These are phyloP conservation scores for Petrolisthes cinctipes DNA, from an alignment of 2,888 invertebrate species.

Conservation along the genomic window DNA sequence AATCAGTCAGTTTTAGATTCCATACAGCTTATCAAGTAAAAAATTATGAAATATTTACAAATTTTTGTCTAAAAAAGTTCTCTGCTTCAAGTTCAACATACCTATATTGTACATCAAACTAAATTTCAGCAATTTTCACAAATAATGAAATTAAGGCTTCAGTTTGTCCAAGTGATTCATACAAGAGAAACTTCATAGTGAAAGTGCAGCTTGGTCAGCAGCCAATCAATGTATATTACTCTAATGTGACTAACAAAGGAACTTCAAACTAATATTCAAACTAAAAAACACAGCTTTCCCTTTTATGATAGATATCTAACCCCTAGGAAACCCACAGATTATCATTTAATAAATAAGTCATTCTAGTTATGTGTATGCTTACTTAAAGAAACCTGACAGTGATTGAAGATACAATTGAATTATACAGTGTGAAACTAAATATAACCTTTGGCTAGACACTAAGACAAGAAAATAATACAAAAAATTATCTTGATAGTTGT, in stretches of 20 bases:
- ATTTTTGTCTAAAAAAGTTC: too few relatives aligned
- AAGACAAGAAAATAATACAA: constrained; percentile 31
- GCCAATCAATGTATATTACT: background rate
- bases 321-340: constrained; percentile 48
- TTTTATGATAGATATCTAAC: constrained; percentile 29
- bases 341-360: constrained; percentile 25
- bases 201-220: too few relatives aligned
- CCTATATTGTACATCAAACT: too few relatives aligned
- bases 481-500: background rate
- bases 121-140: too few relatives aligned
- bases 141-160: too few relatives aligned
- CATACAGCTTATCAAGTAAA: too few relatives aligned
- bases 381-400: constrained; percentile 3
- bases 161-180: too few relatives aligned
- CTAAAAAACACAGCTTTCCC: constrained; percentile 24
- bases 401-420: constrained; percentile 5
- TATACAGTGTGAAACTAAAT: constrained; percentile 36
- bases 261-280: constrained; percentile 46
- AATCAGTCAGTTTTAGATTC: too few relatives aligned
- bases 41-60: too few relatives aligned
- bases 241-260: constrained; percentile 48
- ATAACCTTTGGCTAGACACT: constrained; percentile 63
- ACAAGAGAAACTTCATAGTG: too few relatives aligned
- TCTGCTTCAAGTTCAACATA: too few relatives aligned
- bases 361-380: background rate